Evolutionary conservation across 2,888 invertebrate species (phyloP).

Genomic region (Stenodera caucasica): DNA sequence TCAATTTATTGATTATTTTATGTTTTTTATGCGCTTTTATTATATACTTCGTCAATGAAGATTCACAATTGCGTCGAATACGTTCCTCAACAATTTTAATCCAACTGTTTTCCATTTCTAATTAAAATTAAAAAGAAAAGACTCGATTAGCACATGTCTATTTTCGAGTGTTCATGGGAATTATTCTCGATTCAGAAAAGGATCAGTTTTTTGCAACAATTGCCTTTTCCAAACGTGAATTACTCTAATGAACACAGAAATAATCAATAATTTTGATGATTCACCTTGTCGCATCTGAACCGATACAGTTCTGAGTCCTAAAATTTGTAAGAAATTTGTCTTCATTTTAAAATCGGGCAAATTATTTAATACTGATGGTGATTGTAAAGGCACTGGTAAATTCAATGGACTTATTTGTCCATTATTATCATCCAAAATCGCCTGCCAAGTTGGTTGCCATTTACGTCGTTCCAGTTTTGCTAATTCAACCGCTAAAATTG

Average conservation of each 20-base stretch:
- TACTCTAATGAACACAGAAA: too few species aligned
- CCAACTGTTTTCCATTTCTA: constrained; percentile 64
- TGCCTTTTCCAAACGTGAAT: too few species aligned
- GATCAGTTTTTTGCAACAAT: too few species aligned
- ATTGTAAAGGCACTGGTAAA: constrained; percentile 58
- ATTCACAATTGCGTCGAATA: constrained; percentile 59
- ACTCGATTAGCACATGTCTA: too few species aligned
- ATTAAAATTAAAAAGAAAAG: not conserved
- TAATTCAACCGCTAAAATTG: constrained; percentile 60
- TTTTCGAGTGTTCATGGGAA: too few species aligned
- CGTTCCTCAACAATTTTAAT: constrained; percentile 66
- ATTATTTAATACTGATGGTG: constrained; percentile 56
- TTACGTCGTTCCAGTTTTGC: constrained; percentile 63
- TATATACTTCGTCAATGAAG: constrained; percentile 57
- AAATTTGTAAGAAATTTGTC: constrained; percentile 62
- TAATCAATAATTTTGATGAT: too few species aligned
- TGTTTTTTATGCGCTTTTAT: constrained; percentile 45
- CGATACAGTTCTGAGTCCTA: constrained; percentile 62
- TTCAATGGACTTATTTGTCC: constrained; percentile 48
- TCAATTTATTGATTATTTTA: constrained; percentile 48
- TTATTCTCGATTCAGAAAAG: too few species aligned
- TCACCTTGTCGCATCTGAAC: constrained; percentile 63
- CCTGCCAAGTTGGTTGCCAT: constrained; percentile 50
- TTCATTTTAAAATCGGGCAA: constrained; percentile 60
- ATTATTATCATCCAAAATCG: constrained; percentile 47